These are phyloP conservation scores for Heteromormyrus szaboi DNA, from an alignment of 2,797 vertebrate species.

Conservation along the genomic window DNA sequence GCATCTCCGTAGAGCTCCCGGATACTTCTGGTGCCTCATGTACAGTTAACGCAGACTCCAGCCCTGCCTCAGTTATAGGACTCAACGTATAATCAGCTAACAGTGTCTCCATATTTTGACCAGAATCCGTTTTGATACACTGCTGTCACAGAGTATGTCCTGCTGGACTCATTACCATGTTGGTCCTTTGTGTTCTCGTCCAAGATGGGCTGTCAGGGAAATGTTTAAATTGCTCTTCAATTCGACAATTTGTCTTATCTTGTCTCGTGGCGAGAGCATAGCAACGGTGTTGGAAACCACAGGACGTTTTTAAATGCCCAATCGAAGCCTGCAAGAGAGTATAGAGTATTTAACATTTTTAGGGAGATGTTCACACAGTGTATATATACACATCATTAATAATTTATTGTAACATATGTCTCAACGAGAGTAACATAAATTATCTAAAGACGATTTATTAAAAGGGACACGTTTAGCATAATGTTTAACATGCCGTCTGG, in stretches of 20 bases:
- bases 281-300: conserved; percentile 8
- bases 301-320: background rate
- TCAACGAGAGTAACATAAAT: background rate
- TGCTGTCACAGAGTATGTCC: background rate
- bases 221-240: conserved; percentile 18
- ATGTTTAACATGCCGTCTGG: background rate
- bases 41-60: background rate
- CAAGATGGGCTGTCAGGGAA: conserved; percentile 16
- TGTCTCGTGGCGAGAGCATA: background rate
- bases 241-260: background rate
- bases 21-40: background rate
- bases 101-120: conserved; percentile 1
- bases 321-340: background rate
- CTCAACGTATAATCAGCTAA: background rate
- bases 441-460: background rate
- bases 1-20: background rate
- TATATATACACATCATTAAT: background rate
- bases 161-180: conserved; percentile 2
- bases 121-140: background rate
- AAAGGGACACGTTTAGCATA: background rate
- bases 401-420: background rate
- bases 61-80: background rate
- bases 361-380: background rate
- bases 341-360: background rate
- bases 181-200: conserved; percentile 5